Evolutionary conservation across 1,140 invertebrate species (phyloP).

Genomic region (Aphelenchoides besseyi): DNA sequence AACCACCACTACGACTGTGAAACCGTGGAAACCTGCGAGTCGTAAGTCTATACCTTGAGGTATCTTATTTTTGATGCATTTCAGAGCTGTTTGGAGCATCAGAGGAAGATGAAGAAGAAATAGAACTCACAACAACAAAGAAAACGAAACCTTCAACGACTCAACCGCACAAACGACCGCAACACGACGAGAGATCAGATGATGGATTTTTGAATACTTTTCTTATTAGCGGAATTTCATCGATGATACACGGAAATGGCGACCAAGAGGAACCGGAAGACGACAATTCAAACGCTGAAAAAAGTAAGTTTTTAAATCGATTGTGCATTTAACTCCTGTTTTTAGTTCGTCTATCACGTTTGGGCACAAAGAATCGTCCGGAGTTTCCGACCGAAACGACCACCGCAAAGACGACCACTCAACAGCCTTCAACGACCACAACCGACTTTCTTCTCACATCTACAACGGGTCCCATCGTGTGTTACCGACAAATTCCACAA

Average conservation of each 20-base stretch:
- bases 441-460: constrained; percentile 22
- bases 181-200: constrained; percentile 19
- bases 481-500: constrained; percentile 33
- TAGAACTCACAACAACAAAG: neutral
- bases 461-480: constrained; percentile 31
- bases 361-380: neutral
- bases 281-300: neutral
- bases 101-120: constrained; percentile 21
- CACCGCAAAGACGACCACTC: constrained; percentile 9
- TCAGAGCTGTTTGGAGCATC: constrained; percentile 16
- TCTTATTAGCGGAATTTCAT: constrained; percentile 25
- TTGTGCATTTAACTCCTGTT: neutral
- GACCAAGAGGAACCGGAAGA: constrained; percentile 14
- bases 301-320: constrained; percentile 18
- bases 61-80: neutral
- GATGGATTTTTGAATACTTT: constrained; percentile 39
- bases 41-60: no score
- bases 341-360: neutral
- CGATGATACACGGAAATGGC: constrained; percentile 16
- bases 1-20: constrained; percentile 28
- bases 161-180: neutral
- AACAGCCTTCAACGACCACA: neutral
- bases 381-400: neutral
- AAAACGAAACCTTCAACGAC: neutral
- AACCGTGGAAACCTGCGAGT: constrained; percentile 30